These are phyloP conservation scores for Halcyon badia DNA, from an alignment of 2,797 vertebrate genomes.

Conservation along the genomic window DNA sequence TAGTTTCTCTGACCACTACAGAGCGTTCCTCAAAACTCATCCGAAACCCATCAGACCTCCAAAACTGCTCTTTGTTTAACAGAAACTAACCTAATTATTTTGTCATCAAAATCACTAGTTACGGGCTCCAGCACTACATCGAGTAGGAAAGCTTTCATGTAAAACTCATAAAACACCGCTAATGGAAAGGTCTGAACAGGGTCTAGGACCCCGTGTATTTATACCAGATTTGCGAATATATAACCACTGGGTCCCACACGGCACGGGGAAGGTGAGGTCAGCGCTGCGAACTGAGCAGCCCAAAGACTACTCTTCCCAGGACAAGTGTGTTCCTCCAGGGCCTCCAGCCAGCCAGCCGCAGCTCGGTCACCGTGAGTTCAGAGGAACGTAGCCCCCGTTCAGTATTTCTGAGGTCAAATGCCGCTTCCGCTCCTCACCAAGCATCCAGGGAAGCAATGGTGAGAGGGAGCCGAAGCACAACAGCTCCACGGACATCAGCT, in stretches of 20 bases:
- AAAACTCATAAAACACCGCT: slow-evolving; percentile 36
- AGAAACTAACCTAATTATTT: background rate
- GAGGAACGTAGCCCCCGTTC: background rate
- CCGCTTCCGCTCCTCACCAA: background rate
- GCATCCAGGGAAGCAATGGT: background rate
- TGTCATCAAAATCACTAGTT: background rate
- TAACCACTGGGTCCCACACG: background rate
- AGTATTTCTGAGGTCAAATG: background rate
- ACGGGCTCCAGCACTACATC: background rate
- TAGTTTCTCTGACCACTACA: background rate
- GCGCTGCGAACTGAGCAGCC: background rate
- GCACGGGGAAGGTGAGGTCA: slow-evolving; percentile 27
- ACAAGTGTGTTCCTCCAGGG: background rate
- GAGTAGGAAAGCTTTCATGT: background rate
- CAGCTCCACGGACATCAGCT: background rate
- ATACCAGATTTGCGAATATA: background rate
- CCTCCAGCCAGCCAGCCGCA: background rate
- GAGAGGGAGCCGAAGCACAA: background rate
- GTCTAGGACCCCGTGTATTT: background rate
- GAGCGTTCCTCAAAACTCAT: background rate
- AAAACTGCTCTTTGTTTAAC: background rate
- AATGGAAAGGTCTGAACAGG: slow-evolving; percentile 21
- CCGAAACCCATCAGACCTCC: background rate
- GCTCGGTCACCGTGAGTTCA: accelerated
- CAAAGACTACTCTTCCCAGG: background rate